Evolutionary conservation across 2,888 invertebrate genomes (phyloP), one percentile per base, ranked within the genome.

Genomic region (Acheta domesticus): DNA sequence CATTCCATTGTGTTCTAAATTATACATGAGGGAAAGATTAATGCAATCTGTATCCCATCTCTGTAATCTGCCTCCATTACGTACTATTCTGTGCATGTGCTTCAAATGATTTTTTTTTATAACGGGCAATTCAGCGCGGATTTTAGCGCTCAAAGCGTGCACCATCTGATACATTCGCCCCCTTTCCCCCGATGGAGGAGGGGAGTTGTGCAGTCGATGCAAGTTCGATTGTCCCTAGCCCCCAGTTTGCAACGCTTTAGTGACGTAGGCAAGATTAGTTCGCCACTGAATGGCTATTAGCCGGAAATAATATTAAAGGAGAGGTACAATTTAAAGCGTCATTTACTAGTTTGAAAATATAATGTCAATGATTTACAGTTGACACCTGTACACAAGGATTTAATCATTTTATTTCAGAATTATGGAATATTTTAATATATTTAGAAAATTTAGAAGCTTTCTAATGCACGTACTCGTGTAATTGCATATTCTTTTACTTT

Each of bases 1-100:
- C 62, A 62, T 62, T 62, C 62, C 62, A 62, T 62, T 62, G 62
- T 62, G 62, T 62, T 62, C 62, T 62, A 62, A 62, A 62, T 62
- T 62, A 62, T 62, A 62, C 62, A 62, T 62, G 62, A 62, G 62
- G 62, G 62, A 62, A 62, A 62, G 62, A 62, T 62, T 62, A 62
- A 62, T 62, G n/a, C 62, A 62, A 62, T 62, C 62, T n/a, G 62
- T 62, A 62, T 62, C 62, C n/a, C 62, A 62, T 62, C 62, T 62
- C 62, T n/a, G 62, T 62, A 62, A 62, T 62, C 62, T 62, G 62
- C 62, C n/a, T 62, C 62, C 62, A 62, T 62, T 62, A 62, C 62
- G 62, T 62, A 62, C 14, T 62, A 62, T 62, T 62, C 62, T 62
- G 62, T 62, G 62, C 62, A 62, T 62, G 62, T 62, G 62, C 62